phyloP scores from a whole-genome alignment of 2,113 vertebrate genomes.

The Hydrochoerus hydrochaeris region DNA sequence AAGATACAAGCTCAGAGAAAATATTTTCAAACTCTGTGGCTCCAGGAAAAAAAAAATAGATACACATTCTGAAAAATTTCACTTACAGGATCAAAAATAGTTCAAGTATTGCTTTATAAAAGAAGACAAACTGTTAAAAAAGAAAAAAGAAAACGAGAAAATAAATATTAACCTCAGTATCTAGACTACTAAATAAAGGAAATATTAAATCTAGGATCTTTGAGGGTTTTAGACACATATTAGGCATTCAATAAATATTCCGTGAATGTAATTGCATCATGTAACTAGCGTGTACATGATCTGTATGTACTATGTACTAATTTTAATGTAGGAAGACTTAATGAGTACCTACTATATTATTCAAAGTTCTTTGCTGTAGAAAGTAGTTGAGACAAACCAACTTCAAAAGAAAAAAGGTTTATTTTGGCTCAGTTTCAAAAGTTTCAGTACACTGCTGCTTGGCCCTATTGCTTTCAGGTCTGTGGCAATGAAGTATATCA shows the following conservation, averaged over 20 bases:
- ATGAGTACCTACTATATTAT: background rate
- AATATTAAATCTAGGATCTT: background rate
- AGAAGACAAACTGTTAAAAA: background rate
- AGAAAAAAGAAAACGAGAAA: background rate
- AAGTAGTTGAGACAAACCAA: background rate
- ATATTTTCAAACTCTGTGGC: background rate
- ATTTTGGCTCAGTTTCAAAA: background rate
- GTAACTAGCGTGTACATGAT: background rate
- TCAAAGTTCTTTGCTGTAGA: background rate
- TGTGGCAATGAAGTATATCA: background rate
- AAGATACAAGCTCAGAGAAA: background rate
- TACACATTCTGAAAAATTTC: background rate
- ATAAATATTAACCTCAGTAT: background rate
- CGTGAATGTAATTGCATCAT: background rate
- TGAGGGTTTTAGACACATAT: background rate
- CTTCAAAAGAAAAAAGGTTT: background rate
- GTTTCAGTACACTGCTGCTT: background rate
- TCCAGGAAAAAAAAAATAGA: background rate
- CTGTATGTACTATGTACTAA: conserved; percentile 23
- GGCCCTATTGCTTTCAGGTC: background rate
- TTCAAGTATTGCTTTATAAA: background rate
- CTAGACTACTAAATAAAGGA: background rate
- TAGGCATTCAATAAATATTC: background rate
- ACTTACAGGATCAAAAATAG: conserved; percentile 2
- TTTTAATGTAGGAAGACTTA: conserved; percentile 1